Evolutionary conservation across 2,797 vertebrate species (phyloP), one percentile per base, ranked within the genome.

Genomic region (Hapalemur alaotrensis): DNA sequence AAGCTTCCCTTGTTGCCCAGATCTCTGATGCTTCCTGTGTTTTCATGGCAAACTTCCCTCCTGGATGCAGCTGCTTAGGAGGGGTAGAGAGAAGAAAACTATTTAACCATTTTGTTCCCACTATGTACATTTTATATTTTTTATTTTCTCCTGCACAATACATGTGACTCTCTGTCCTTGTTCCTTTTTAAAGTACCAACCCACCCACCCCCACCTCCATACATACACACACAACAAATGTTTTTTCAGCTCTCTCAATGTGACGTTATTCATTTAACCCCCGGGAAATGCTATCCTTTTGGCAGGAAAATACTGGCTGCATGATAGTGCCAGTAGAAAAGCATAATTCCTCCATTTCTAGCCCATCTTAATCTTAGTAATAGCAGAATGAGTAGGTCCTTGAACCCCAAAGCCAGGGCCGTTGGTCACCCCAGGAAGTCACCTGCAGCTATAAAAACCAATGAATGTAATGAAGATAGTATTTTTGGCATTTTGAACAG

Each of bases 21-120:
- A 61, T 95, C 80, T 72, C 94, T 92, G 89, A 75, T 43, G 78
- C 92, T 97, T 97, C 95, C 96, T 97, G 97, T 95, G 97, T 97
- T 97, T 96, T 96, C 96, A 96, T 90, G 92, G 91, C 97, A 97
- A 89, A 96, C 72, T 85, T 80, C 85, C 92, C 80, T 48, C 52
- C 63, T 54, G 52, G 61, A 41, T 17, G 91, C 96, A 97, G 96
- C 95, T 97, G 95, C 84, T 88, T 11, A 4, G 46, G n/a, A 80
- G 67, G 50, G 59, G 4, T 32, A 46, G 75, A 23, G 23, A 63
- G 75, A 61, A 14, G 86, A 70, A 46, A 83, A 76, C 54, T 17
- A 30, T 38, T 95, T 97, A 96, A 98, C 96, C 5, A 4, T 93
- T 92, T 81, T 4, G 0, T 65, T 92, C 41, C 92, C 76, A 13